These are phyloP conservation scores for Oryzias woworae DNA, from an alignment of 2,113 vertebrate species.

Conservation along the genomic window DNA sequence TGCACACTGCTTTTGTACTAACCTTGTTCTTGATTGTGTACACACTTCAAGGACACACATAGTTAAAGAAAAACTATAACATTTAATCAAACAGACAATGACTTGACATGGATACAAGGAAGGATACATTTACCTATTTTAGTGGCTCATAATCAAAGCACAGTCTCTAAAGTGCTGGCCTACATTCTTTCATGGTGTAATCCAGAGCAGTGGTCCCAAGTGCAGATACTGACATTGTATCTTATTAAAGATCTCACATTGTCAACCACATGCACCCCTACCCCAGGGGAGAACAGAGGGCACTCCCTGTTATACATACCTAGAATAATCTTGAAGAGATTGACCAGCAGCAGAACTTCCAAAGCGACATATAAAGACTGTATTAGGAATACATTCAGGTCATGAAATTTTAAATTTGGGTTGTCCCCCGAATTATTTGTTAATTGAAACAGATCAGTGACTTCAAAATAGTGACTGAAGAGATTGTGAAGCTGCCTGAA, in stretches of 20 bases:
- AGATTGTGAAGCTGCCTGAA: too few relatives aligned
- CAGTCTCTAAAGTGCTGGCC: constrained; percentile 72
- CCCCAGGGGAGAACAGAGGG: constrained; percentile 5
- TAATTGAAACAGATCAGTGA: too few relatives aligned
- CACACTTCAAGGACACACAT: constrained; percentile 11
- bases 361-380: too few relatives aligned
- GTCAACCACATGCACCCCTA: constrained; percentile 10
- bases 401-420: too few relatives aligned
- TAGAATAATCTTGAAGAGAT: too few relatives aligned
- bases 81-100: constrained; percentile 27
- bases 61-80: neutral
- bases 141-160: constrained; percentile 78
- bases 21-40: neutral
- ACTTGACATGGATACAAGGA: constrained; percentile 11
- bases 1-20: constrained; percentile 1
- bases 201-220: constrained; percentile 67
- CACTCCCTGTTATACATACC: too few relatives aligned
- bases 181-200: constrained; percentile 74
- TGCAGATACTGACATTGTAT: constrained; percentile 61
- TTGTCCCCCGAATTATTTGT: too few relatives aligned
- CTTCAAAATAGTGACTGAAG: too few relatives aligned
- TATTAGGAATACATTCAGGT: too few relatives aligned
- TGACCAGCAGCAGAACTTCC: too few relatives aligned
- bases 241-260: constrained; percentile 72
- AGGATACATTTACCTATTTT: constrained; percentile 62